These are phyloP conservation scores for Danio rerio DNA, from an alignment of 2,113 vertebrate species.

Conservation along the genomic window DNA sequence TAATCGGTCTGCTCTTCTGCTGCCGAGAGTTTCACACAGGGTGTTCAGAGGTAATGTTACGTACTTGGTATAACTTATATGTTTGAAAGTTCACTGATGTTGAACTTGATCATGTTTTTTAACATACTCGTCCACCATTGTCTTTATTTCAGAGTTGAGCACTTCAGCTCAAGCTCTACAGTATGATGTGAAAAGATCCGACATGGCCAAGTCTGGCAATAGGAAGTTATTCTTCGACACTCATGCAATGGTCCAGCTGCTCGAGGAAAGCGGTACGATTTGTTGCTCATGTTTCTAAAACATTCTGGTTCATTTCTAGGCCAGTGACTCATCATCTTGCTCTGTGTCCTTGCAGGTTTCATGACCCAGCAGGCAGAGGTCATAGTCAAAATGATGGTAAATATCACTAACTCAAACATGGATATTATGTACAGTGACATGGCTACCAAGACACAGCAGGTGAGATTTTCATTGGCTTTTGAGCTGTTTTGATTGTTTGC, in stretches of 20 bases:
- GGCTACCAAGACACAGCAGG: constrained; percentile 95
- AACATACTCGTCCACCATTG: constrained; percentile 26
- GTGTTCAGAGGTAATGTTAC: constrained; percentile 62
- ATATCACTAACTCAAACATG: constrained; percentile 86
- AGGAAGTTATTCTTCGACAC: constrained; percentile 89
- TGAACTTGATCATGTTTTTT: neutral
- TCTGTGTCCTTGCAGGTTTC: constrained; percentile 78
- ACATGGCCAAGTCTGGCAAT: constrained; percentile 70
- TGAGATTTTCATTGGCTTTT: constrained; percentile 63
- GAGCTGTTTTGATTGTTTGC: neutral
- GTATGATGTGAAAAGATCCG: constrained; percentile 70
- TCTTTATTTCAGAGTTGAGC: constrained; percentile 74
- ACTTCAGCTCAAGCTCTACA: constrained; percentile 68
- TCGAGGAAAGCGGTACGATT: constrained; percentile 87
- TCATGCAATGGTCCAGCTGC: constrained; percentile 85
- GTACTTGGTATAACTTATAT: neutral
- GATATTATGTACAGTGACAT: constrained; percentile 88
- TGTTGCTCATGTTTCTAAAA: neutral
- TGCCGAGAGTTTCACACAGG: constrained; percentile 26
- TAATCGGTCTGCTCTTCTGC: neutral
- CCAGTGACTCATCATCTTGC: neutral
- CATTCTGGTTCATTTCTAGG: neutral
- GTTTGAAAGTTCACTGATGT: neutral
- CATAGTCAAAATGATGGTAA: constrained; percentile 83
- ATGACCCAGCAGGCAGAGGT: constrained; percentile 87